Base-by-base conservation (phyloP, 2,888 invertebrate species). In the Drosophila ezoana region DNA sequence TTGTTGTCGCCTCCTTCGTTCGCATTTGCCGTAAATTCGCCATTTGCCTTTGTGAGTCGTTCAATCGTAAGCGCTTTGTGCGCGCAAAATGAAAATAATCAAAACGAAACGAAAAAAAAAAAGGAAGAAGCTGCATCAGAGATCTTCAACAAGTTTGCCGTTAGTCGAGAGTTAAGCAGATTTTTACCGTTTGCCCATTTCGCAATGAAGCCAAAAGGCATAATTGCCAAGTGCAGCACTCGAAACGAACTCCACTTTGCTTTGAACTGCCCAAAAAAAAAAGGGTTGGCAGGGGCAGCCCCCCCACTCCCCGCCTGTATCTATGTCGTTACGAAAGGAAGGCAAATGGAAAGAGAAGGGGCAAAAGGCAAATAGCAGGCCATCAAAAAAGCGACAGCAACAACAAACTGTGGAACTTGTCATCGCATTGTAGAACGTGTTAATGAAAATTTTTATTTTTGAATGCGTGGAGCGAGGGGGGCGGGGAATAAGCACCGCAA, bases 111-210 rank as follows among this genome's bases (percentile, higher is more conserved):
- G 44, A n/a, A n/a, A 44, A 43, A 28, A 54, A 14, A 40, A 62
- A 32, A 62, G 43, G 48, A 48, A 43, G 20, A 48, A 60, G 57
- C 52, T 57, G 58, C 72, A 75, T 32, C 53, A n/a, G 63, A 81
- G 71, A 79, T 81, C 81, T 81, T 77, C 72, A 84, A 77, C 79
- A 81, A 86, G 77, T 80, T 76, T 68, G 77, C 80, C 66, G 84
- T 79, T 79, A 73, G 73, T 58, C 40, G 52, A 72, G 72, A 76
- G 68, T 63, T 78, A 76, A 85, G 83, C 73, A 62, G 81, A 86
- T 82, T 82, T 82, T 82, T 82, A 79, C 81, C 70, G 81, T 79
- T 28, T 75, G 63, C 47, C 65, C 75, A 72, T 80, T 81, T 77
- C 68, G 77, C 82, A 79, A 78, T 76, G 79, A 37, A 38, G 13